phyloP scores from a whole-genome alignment of 1,140 invertebrate genomes.

The Drosophila saltans region DNA sequence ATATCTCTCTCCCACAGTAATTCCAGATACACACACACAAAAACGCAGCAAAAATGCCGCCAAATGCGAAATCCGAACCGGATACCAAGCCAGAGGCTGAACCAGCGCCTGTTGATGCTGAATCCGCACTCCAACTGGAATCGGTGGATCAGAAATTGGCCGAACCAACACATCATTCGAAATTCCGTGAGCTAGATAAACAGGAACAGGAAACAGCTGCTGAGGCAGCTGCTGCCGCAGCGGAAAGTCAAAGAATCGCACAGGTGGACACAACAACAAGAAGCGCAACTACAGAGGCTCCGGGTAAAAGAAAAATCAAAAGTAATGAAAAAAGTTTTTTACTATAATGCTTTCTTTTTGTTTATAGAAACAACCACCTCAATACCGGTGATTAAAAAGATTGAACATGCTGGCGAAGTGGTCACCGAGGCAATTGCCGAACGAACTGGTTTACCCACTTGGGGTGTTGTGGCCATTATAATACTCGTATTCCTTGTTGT shows the following conservation, averaged over 20 bases:
- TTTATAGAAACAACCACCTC: constrained; percentile 50
- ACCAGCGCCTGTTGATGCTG: constrained; percentile 65
- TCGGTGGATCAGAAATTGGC: constrained; percentile 66
- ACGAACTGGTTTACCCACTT: constrained; percentile 88
- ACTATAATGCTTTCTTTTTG: too few species aligned
- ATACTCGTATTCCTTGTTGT: constrained; percentile 91
- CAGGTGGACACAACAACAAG: constrained; percentile 71
- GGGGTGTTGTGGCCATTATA: constrained; percentile 89
- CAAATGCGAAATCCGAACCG: constrained; percentile 72
- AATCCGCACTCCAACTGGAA: constrained; percentile 60
- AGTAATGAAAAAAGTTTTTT: too few species aligned
- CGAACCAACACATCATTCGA: constrained; percentile 66
- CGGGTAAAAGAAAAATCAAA: constrained; percentile 28
- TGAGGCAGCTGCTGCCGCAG: constrained; percentile 54
- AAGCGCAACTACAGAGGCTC: constrained; percentile 72
- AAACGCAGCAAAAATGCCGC: constrained; percentile 67
- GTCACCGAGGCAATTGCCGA: constrained; percentile 85
- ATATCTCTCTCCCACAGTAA: constrained; percentile 13
- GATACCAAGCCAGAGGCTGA: constrained; percentile 61
- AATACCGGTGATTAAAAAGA: constrained; percentile 71
- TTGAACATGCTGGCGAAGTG: constrained; percentile 71
- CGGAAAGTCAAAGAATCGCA: constrained; percentile 76
- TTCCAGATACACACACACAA: constrained; percentile 31
- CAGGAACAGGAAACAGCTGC: constrained; percentile 45
- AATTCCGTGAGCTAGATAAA: constrained; percentile 67